These are phyloP conservation scores for Drosophila azteca DNA, from an alignment of 1,140 invertebrate species.

Conservation along the genomic window DNA sequence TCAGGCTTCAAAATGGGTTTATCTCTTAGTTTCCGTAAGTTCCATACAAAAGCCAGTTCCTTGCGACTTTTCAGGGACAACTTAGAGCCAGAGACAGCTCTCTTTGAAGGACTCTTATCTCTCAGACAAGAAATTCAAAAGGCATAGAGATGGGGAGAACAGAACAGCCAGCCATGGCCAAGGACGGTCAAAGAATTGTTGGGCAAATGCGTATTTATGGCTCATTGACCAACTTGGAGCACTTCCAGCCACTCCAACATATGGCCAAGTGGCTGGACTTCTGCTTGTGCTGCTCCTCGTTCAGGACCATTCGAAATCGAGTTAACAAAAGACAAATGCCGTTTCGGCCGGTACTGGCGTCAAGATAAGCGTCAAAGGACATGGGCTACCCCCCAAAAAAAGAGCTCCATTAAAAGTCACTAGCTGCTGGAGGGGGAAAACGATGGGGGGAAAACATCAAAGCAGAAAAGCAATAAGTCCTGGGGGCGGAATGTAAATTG, in stretches of 20 bases:
- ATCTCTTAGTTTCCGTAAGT: too few species aligned
- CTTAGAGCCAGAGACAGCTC: neutral
- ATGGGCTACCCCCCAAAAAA: constrained; percentile 25
- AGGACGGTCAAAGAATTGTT: constrained; percentile 18
- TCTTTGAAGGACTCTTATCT: constrained; percentile 10
- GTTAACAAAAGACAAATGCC: constrained; percentile 66
- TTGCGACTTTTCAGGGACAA: neutral
- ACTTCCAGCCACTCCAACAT: constrained; percentile 26
- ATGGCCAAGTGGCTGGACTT: constrained; percentile 25
- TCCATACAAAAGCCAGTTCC: neutral
- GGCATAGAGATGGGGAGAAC: neutral
- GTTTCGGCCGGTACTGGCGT: constrained; percentile 15
- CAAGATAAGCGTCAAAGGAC: constrained; percentile 77
- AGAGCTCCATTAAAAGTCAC: constrained; percentile 37
- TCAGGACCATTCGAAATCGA: constrained; percentile 40
- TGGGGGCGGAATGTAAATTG: constrained; percentile 75
- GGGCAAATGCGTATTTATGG: constrained; percentile 52
- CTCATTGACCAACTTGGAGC: constrained; percentile 46
- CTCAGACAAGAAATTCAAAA: constrained; percentile 19
- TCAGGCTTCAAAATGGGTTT: too few species aligned
- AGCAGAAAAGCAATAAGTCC: constrained; percentile 75
- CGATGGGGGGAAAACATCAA: constrained; percentile 52
- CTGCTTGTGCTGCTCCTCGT: neutral
- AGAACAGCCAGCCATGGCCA: constrained; percentile 9
- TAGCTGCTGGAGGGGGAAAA: neutral